These are phyloP conservation scores for Diploscapter pachys DNA, from an alignment of 1,140 invertebrate genomes.

Conservation along the genomic window DNA sequence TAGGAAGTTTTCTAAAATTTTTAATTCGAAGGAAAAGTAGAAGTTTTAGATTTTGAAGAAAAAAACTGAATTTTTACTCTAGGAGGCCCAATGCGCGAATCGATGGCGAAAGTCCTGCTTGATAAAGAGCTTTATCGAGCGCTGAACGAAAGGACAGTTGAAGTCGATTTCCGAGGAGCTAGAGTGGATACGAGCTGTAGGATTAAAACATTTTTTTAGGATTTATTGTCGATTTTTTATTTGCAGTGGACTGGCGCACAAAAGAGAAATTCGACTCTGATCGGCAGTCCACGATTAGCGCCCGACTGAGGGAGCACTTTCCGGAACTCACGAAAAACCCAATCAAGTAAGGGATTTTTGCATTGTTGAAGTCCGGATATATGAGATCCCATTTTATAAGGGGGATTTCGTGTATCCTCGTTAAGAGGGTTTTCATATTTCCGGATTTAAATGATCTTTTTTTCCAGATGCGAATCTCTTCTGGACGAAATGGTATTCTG, in stretches of 20 bases:
- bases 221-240: background rate
- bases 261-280: background rate
- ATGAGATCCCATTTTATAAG: too few species aligned
- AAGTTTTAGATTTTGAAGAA: too few species aligned
- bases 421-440: too few species aligned
- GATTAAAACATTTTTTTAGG: background rate
- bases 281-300: background rate
- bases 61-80: background rate
- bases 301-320: background rate
- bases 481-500: slow-evolving; percentile 34
- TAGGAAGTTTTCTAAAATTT: too few species aligned
- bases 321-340: background rate
- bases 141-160: slow-evolving; percentile 17
- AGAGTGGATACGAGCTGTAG: background rate
- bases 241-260: slow-evolving; percentile 20
- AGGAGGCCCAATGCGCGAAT: slow-evolving; percentile 28
- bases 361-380: background rate
- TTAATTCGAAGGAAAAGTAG: too few species aligned
- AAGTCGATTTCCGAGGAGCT: background rate
- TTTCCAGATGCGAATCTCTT: slow-evolving; percentile 9
- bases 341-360: too few species aligned
- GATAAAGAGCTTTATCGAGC: slow-evolving; percentile 20
- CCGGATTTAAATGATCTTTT: too few species aligned
- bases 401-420: background rate
- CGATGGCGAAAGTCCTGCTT: slow-evolving; percentile 9